These are phyloP conservation scores for Metridium senile DNA, from an alignment of 92 coral and sea anemone genomes.

Conservation along the genomic window DNA sequence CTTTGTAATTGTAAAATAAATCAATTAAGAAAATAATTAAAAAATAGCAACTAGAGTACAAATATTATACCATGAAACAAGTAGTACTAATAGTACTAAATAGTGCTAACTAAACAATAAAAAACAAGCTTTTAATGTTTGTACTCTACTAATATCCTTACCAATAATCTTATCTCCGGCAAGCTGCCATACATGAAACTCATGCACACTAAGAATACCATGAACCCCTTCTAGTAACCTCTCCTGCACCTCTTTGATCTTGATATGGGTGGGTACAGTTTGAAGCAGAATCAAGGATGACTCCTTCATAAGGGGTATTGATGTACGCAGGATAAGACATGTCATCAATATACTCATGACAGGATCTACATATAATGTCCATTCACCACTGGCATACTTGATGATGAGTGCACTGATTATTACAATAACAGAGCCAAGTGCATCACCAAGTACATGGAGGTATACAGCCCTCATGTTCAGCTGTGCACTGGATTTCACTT, in stretches of 20 bases:
- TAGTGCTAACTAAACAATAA: no score
- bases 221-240: conserved; percentile 85
- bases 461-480: conserved; percentile 98
- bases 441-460: conserved; percentile 96
- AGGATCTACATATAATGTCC: conserved; percentile 95
- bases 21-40: no score
- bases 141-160: no score
- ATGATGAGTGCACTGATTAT: conserved; percentile 89
- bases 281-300: conserved; percentile 92
- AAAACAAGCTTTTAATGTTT: no score
- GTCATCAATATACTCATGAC: conserved; percentile 93
- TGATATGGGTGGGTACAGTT: conserved; percentile 97
- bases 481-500: conserved; percentile 78
- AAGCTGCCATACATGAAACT: conserved; percentile 99
- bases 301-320: conserved; percentile 90
- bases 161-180: conserved; percentile 98
- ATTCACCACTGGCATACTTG: conserved; percentile 83
- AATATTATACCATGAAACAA: no score
- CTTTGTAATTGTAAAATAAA: no score
- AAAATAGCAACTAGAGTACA: no score
- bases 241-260: conserved; percentile 90
- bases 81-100: no score
- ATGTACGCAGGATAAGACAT: conserved; percentile 80
- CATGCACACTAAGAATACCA: conserved; percentile 93
- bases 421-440: conserved; percentile 93